Percentiles rank a stretch among this genome's conserved stretches.
phyloP scores from a whole-genome alignment of 1,140 invertebrate species.

The Alviniconcha marisindica region DNA sequence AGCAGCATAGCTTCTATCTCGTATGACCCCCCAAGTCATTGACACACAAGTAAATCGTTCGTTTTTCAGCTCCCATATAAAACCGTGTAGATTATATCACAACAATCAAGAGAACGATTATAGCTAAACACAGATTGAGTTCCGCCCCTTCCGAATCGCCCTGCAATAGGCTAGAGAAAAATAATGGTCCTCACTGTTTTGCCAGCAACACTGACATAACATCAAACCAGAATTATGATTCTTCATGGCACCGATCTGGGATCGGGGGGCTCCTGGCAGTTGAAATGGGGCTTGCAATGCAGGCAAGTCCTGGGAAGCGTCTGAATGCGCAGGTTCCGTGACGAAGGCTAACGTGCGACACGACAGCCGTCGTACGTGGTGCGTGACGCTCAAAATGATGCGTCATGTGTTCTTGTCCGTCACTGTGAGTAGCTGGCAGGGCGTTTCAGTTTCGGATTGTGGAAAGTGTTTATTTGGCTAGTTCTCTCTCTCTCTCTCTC shows the following conservation, averaged over 20 bases:
- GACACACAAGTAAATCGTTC: too few species aligned
- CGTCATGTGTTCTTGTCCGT: slow-evolving; percentile 14
- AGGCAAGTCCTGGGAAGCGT: background rate
- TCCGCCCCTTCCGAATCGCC: too few species aligned
- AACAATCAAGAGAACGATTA: too few species aligned
- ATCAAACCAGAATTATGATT: background rate
- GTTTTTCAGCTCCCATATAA: too few species aligned
- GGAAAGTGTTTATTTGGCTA: background rate
- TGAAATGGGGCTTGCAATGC: slow-evolving; percentile 13
- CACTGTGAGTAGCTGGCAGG: background rate
- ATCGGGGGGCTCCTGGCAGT: background rate
- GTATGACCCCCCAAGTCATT: too few species aligned
- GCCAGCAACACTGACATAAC: too few species aligned
- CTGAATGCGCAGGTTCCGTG: background rate
- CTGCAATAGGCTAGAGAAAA: too few species aligned
- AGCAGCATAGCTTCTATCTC: too few species aligned
- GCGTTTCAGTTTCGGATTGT: background rate
- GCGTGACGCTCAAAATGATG: background rate
- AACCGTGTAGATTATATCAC: too few species aligned
- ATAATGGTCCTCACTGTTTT: too few species aligned
- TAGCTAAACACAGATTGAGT: too few species aligned
- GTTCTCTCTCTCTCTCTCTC: background rate
- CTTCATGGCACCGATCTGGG: slow-evolving; percentile 1
- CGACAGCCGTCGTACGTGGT: background rate
- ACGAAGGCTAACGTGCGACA: slow-evolving; percentile 15